These are phyloP conservation scores for Agriotes lineatus DNA, from an alignment of 2,888 invertebrate species.

Conservation along the genomic window DNA sequence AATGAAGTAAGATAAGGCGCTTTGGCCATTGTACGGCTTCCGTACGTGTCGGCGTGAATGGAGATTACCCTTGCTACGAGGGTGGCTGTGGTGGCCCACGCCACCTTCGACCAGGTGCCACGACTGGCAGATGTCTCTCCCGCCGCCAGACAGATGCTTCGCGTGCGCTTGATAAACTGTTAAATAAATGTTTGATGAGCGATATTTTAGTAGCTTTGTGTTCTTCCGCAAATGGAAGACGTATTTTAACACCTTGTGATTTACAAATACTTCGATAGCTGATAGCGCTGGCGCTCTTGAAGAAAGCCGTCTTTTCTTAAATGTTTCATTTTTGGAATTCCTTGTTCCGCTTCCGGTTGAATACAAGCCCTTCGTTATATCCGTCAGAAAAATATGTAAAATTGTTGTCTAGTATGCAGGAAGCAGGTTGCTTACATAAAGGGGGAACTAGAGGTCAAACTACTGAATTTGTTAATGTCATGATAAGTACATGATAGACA, in stretches of 20 bases:
- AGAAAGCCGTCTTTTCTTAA: not conserved
- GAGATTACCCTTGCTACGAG: slow-evolving; percentile 26
- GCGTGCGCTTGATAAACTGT: slow-evolving; percentile 37
- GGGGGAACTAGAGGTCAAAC: too few relatives aligned
- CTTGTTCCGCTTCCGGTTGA: slow-evolving; percentile 12
- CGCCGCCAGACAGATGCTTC: slow-evolving; percentile 39
- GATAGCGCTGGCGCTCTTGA: too few relatives aligned
- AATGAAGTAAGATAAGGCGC: slow-evolving; percentile 40
- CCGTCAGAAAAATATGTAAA: too few relatives aligned
- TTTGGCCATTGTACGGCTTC: slow-evolving; percentile 27
- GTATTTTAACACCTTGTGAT: slow-evolving; percentile 20
- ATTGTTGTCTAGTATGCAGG: too few relatives aligned
- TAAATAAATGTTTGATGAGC: slow-evolving; percentile 36
- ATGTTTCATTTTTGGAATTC: slow-evolving; percentile 15
- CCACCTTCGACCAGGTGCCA: slow-evolving; percentile 40
- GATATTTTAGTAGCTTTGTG: slow-evolving; percentile 24
- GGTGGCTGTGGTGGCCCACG: slow-evolving; percentile 31
- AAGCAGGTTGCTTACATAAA: too few relatives aligned
- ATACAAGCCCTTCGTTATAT: too few relatives aligned
- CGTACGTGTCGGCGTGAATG: slow-evolving; percentile 33
- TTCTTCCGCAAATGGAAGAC: slow-evolving; percentile 1
- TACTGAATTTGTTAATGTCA: too few relatives aligned
- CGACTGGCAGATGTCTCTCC: slow-evolving; percentile 43
- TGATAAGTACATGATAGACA: too few relatives aligned
- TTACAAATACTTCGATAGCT: slow-evolving; percentile 6